These are phyloP conservation scores for Caenorhabditis sp. DNA, from an alignment of 2,888 invertebrate species.

Conservation along the genomic window DNA sequence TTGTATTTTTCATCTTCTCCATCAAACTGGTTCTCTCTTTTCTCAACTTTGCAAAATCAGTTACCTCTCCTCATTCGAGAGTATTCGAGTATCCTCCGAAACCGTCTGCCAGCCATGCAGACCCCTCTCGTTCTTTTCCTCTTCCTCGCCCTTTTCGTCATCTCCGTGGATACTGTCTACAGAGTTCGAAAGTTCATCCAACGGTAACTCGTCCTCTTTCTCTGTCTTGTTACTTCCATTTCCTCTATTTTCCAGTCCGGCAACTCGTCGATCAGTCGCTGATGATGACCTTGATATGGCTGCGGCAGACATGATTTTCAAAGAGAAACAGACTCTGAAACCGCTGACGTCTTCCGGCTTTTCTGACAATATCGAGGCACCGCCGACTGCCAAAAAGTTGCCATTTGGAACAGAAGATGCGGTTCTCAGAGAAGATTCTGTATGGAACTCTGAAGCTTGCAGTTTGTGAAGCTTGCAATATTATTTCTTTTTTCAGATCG, in stretches of 20 bases:
- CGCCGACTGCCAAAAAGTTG: constrained; percentile 36
- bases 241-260: constrained; percentile 18
- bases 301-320: constrained; percentile 61
- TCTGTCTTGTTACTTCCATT: too few relatives aligned
- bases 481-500: constrained; percentile 14
- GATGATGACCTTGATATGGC: constrained; percentile 60
- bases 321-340: constrained; percentile 43
- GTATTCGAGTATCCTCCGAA: constrained; percentile 19
- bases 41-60: constrained; percentile 32
- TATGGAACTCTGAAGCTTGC: too few relatives aligned
- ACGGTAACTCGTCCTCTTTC: constrained; percentile 7
- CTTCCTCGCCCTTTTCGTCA: constrained; percentile 1
- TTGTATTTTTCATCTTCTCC: constrained; percentile 11
- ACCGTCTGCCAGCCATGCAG: constrained; percentile 19
- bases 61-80: constrained; percentile 12
- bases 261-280: constrained; percentile 28
- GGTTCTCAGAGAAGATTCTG: constrained; percentile 7
- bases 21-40: constrained; percentile 51
- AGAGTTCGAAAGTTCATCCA: constrained; percentile 31
- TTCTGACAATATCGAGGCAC: constrained; percentile 30
- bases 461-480: too few relatives aligned
- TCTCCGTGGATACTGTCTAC: constrained; percentile 12
- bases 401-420: constrained; percentile 55
- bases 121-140: constrained; percentile 9
- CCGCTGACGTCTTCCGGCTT: background rate